These are phyloP conservation scores for Leptoteleia sp. DNA, from an alignment of 1,140 invertebrate species.

Conservation along the genomic window DNA sequence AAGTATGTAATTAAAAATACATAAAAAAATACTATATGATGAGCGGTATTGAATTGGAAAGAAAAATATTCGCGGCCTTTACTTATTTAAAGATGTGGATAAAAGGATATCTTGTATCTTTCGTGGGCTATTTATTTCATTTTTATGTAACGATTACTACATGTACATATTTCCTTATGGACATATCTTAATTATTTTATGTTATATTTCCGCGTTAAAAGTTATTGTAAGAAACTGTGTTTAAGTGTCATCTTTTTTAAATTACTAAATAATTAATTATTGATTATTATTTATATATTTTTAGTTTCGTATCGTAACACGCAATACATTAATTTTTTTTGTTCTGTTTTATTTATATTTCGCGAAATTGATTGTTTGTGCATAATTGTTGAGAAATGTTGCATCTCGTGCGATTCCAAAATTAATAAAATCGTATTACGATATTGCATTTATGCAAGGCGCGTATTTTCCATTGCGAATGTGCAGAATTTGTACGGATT, in stretches of 20 bases:
- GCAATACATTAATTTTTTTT: slow-evolving; percentile 9
- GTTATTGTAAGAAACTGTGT: not conserved
- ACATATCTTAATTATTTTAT: slow-evolving; percentile 14
- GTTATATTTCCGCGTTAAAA: slow-evolving; percentile 3
- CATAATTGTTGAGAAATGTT: slow-evolving; percentile 45
- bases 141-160: not conserved
- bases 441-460: slow-evolving; percentile 43
- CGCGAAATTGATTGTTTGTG: slow-evolving; percentile 26
- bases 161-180: slow-evolving; percentile 6
- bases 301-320: slow-evolving; percentile 29
- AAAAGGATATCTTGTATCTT: too few relatives aligned
- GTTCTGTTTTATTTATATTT: not conserved
- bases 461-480: slow-evolving; percentile 21
- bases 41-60: too few relatives aligned
- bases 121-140: too few relatives aligned
- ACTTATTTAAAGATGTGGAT: too few relatives aligned
- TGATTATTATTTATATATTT: not conserved
- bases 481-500: slow-evolving; percentile 53
- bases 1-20: too few relatives aligned
- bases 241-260: too few relatives aligned
- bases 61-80: too few relatives aligned
- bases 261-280: slow-evolving; percentile 3
- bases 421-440: slow-evolving; percentile 1
- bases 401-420: slow-evolving; percentile 10
- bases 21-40: too few relatives aligned